These are phyloP conservation scores for Luscinia luscinia DNA, from an alignment of 2,797 vertebrate species.

Conservation along the genomic window DNA sequence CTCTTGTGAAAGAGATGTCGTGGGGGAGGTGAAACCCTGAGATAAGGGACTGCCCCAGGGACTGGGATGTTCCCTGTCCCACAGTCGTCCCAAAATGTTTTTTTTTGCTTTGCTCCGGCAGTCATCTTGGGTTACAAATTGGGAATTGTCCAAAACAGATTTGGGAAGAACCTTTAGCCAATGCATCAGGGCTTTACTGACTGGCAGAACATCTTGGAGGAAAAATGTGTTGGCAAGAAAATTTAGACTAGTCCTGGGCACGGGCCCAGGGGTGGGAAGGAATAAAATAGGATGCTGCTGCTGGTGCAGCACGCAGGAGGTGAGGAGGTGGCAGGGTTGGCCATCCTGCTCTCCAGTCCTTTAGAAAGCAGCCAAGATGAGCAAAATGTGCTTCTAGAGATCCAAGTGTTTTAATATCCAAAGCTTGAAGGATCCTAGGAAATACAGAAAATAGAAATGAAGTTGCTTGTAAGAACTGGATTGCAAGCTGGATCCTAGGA, in stretches of 20 bases:
- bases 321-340: constrained; percentile 1
- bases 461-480: not conserved
- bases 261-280: not conserved
- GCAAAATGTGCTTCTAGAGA: not conserved
- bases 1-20: not conserved
- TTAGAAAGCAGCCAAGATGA: not conserved
- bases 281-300: not conserved
- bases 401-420: not conserved
- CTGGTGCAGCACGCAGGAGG: not conserved
- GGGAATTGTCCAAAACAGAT: constrained; percentile 21
- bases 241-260: constrained; percentile 19
- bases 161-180: constrained; percentile 26
- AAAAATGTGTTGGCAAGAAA: constrained; percentile 38
- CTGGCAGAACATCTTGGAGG: constrained; percentile 26
- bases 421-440: not conserved
- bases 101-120: not conserved
- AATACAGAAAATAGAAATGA: not conserved
- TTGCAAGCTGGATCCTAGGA: not conserved
- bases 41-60: not conserved
- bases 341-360: not conserved
- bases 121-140: constrained; percentile 20
- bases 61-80: not conserved
- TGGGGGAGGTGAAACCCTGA: not conserved
- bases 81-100: not conserved
- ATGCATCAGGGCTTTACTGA: not conserved